Conservation (phyloP, 2,888 invertebrate species). For the Masnerella sp. region DNA sequence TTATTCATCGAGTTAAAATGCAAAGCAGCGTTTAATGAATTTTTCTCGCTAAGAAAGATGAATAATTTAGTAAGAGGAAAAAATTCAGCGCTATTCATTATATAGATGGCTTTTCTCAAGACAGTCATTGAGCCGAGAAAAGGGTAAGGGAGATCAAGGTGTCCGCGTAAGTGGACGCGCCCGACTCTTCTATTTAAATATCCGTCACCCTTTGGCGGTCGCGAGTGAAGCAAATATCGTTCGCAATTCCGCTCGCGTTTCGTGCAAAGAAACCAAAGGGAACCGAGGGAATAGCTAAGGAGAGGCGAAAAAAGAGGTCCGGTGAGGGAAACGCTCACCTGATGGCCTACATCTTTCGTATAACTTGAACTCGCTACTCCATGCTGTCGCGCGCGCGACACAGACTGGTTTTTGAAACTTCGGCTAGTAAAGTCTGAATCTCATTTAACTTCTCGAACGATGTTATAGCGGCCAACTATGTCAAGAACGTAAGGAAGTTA, state of each 20-base stretch:
- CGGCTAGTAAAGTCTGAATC: conserved; percentile 44
- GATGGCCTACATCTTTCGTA: conserved; percentile 31
- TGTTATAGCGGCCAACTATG: conserved; percentile 53
- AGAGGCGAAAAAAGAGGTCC: conserved; percentile 36
- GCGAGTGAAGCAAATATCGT: conserved; percentile 41
- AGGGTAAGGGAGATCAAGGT: conserved; percentile 36
- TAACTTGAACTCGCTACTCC: conserved; percentile 36
- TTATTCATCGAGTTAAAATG: conserved; percentile 41
- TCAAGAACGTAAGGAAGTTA: conserved; percentile 44
- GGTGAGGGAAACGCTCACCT: conserved; percentile 33
- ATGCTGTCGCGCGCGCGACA: conserved; percentile 31
- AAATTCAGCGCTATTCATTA: conserved; percentile 23
- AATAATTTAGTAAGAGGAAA: conserved; percentile 31
- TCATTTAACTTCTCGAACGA: conserved; percentile 49
- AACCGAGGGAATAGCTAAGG: conserved; percentile 27
- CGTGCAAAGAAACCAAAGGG: conserved; percentile 61
- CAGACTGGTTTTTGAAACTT: conserved; percentile 46
- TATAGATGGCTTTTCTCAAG: conserved; percentile 34
- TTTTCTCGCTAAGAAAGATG: conserved; percentile 24
- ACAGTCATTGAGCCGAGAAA: conserved; percentile 10
- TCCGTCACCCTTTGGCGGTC: conserved; percentile 16
- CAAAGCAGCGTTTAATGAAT: conserved; percentile 31
- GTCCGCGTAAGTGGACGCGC: conserved; percentile 33
- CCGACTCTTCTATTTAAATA: conserved; percentile 21
- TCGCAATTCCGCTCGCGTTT: conserved; percentile 60